Conservation (phyloP, 2,113 vertebrate species). For the Epinephelus cyanopodus region DNA sequence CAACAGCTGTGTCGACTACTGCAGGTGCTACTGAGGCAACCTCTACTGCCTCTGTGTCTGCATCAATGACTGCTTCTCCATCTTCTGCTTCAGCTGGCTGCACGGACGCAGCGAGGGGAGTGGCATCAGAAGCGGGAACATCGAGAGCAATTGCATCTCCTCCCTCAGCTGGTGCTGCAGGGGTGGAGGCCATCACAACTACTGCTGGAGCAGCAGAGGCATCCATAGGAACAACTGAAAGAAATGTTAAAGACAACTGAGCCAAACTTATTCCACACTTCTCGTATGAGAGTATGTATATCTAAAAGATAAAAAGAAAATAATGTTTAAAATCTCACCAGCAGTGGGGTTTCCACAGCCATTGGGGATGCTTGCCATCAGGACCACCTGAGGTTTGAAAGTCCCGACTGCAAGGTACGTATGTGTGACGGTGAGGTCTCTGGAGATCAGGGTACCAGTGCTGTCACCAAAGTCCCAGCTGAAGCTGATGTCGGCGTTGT, state of each 20-base stretch:
- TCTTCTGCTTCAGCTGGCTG: conserved; percentile 61
- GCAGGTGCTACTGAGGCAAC: conserved; percentile 62
- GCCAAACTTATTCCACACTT: neutral
- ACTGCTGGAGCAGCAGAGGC: conserved; percentile 63
- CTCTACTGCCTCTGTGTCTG: conserved; percentile 31
- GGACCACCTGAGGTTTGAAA: conserved; percentile 87
- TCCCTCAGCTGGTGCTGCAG: conserved; percentile 53
- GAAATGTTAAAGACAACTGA: conserved; percentile 25
- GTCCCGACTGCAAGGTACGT: conserved; percentile 87
- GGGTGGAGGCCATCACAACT: conserved; percentile 66
- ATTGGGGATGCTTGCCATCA: conserved; percentile 92
- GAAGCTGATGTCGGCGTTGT: conserved; percentile 89
- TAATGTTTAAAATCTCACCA: conserved; percentile 67
- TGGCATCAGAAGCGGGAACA: conserved; percentile 66
- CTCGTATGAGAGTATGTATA: neutral
- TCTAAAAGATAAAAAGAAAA: neutral
- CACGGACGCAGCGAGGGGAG: conserved; percentile 62
- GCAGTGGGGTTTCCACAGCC: conserved; percentile 81
- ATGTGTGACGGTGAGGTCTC: conserved; percentile 88
- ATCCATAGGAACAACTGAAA: conserved; percentile 38
- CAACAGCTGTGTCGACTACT: conserved; percentile 45
- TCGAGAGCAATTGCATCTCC: conserved; percentile 59
- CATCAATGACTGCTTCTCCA: conserved; percentile 22
- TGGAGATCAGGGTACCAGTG: conserved; percentile 92
- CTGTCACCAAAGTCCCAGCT: conserved; percentile 96